Conservation (phyloP, 64 coral and sea anemone genomes). For the Platygyra sinensis region DNA sequence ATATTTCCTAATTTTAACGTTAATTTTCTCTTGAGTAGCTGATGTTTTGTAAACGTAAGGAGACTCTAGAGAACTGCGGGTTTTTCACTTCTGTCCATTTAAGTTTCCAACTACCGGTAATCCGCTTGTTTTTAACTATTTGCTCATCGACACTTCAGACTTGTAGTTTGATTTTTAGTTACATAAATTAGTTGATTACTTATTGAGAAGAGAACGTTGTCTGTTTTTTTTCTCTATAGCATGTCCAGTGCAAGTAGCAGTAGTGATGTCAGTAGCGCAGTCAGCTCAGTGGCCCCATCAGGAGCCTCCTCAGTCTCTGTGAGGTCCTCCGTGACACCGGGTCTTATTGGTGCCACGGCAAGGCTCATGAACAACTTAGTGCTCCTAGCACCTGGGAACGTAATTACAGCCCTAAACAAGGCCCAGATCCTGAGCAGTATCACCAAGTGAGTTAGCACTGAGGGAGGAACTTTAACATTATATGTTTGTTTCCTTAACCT, state of each 20-base stretch:
- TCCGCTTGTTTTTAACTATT: too few relatives aligned
- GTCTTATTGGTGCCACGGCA: slow-evolving; percentile 73
- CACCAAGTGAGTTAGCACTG: neutral
- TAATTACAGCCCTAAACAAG: slow-evolving; percentile 63
- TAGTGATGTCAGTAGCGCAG: slow-evolving; percentile 25
- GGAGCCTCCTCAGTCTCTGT: slow-evolving; percentile 27
- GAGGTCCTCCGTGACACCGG: slow-evolving; percentile 65
- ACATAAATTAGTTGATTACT: neutral
- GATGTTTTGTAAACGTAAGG: too few relatives aligned
- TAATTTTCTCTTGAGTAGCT: too few relatives aligned
- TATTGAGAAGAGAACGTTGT: neutral
- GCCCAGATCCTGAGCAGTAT: slow-evolving; percentile 44
- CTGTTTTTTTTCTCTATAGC: neutral
- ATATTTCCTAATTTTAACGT: too few relatives aligned
- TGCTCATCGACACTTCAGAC: too few relatives aligned
- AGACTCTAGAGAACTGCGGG: too few relatives aligned
- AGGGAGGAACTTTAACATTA: too few relatives aligned
- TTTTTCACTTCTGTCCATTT: too few relatives aligned
- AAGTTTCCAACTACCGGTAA: too few relatives aligned
- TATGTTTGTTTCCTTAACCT: too few relatives aligned
- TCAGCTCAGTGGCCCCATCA: slow-evolving; percentile 23
- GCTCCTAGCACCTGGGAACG: slow-evolving; percentile 40
- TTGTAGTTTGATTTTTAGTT: neutral
- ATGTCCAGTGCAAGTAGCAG: slow-evolving; percentile 80
- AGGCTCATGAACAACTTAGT: slow-evolving; percentile 71